These are phyloP conservation scores for Melanotaenia maccullochi DNA, from an alignment of 2,797 vertebrate genomes.

Conservation along the genomic window DNA sequence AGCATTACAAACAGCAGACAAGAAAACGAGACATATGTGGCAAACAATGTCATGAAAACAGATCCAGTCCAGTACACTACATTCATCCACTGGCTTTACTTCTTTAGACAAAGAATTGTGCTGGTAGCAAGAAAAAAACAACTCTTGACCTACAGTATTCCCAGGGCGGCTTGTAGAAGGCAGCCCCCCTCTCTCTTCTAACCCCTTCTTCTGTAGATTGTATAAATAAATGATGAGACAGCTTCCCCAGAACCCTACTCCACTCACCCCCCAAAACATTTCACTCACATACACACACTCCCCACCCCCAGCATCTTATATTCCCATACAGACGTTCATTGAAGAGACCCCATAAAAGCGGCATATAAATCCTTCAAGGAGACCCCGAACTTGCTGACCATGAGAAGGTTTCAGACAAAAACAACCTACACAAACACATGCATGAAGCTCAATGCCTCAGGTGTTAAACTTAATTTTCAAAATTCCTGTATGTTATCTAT, in stretches of 20 bases:
- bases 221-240: conserved; percentile 82
- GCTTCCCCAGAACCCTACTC: conserved; percentile 66
- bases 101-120: conserved; percentile 74
- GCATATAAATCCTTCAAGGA: conserved; percentile 67
- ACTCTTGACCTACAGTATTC: conserved; percentile 76
- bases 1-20: neutral
- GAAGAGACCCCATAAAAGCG: conserved; percentile 56
- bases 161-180: conserved; percentile 56
- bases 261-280: conserved; percentile 63
- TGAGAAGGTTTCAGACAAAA: conserved; percentile 22
- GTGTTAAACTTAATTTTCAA: neutral
- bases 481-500: neutral
- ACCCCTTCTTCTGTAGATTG: conserved; percentile 78
- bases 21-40: conserved; percentile 17
- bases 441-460: neutral
- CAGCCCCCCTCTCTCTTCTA: conserved; percentile 52
- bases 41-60: neutral
- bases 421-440: conserved; percentile 22
- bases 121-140: conserved; percentile 76
- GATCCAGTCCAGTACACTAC: conserved; percentile 18
- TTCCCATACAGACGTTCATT: conserved; percentile 51
- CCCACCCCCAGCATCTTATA: conserved; percentile 69
- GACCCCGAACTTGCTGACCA: conserved; percentile 27
- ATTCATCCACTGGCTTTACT: conserved; percentile 40
- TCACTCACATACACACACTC: conserved; percentile 46